These are phyloP conservation scores for Cynaeus angustus DNA, from an alignment of 2,888 invertebrate genomes.

Conservation along the genomic window DNA sequence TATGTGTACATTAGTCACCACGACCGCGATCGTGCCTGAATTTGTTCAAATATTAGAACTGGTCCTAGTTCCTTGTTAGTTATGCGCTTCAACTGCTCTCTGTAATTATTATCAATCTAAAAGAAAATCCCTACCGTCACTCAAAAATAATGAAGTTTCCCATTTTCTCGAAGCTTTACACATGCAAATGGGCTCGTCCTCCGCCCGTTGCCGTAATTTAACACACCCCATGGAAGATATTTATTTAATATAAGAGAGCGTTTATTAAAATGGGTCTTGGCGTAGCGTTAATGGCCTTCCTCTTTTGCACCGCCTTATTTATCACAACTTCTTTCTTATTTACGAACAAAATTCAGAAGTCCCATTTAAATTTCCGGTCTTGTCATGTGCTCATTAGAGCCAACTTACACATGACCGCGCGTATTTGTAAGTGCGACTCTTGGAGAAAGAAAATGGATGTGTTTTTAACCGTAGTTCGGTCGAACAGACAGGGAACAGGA, in stretches of 20 bases:
- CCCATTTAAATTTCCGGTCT: no score
- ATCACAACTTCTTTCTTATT: conserved; percentile 39
- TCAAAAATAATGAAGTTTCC: conserved; percentile 53
- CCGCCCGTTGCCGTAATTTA: conserved; percentile 48
- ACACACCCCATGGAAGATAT: conserved; percentile 51
- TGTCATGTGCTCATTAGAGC: not conserved
- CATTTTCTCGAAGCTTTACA: conserved; percentile 51
- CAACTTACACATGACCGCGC: conserved; percentile 11
- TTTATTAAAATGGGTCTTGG: conserved; percentile 47
- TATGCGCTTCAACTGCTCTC: conserved; percentile 18
- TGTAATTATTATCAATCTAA: conserved; percentile 26
- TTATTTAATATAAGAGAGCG: conserved; percentile 49
- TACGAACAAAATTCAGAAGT: conserved; percentile 7
- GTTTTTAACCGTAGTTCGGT: conserved; percentile 48
- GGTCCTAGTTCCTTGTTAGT: not conserved
- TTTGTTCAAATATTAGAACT: no score
- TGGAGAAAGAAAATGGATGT: conserved; percentile 35
- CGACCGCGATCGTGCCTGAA: no score
- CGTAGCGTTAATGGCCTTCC: conserved; percentile 38
- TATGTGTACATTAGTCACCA: no score
- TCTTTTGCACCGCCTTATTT: conserved; percentile 27
- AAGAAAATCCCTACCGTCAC: conserved; percentile 44
- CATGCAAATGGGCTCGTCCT: conserved; percentile 51
- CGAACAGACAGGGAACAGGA: conserved; percentile 49
- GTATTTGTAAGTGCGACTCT: conserved; percentile 3